A percentile compares a stretch with the other conserved stretches of the same genome.
Evolutionary conservation across 92 coral and sea anemone genomes (phyloP).

Genomic region (Zoanthus sansibaricus): DNA sequence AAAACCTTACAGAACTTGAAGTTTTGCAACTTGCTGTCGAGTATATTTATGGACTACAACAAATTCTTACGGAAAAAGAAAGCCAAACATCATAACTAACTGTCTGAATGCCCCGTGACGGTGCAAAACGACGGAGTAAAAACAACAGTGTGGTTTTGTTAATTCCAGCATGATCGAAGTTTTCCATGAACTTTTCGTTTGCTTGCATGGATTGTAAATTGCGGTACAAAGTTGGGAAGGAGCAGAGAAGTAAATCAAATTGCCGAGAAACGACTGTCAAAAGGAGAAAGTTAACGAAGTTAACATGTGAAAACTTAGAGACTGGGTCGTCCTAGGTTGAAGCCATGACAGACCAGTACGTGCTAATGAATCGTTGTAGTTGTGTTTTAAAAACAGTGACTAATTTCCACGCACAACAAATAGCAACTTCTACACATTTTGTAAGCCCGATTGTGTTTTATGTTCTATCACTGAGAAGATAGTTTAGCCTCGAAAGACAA

Average conservation of each 20-base stretch:
- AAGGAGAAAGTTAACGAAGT: not conserved
- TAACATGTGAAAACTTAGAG: not conserved
- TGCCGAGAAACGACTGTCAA: not conserved
- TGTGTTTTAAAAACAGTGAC: not conserved
- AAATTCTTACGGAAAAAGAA: slow-evolving; percentile 51
- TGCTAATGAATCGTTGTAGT: not conserved
- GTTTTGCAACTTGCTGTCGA: slow-evolving; percentile 66
- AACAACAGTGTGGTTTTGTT: not conserved
- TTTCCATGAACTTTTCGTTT: not conserved
- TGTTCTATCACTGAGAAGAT: slow-evolving; percentile 28
- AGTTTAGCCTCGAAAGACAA: slow-evolving; percentile 9
- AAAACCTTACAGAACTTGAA: slow-evolving; percentile 68
- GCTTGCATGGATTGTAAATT: not conserved
- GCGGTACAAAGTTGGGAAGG: not conserved
- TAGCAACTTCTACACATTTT: not conserved
- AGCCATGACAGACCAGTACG: not conserved
- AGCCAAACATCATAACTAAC: slow-evolving; percentile 24
- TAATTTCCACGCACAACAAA: not conserved
- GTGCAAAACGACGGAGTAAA: slow-evolving; percentile 14
- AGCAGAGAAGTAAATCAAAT: not conserved
- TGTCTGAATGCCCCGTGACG: slow-evolving; percentile 10
- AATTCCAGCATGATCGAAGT: not conserved
- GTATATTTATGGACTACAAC: slow-evolving; percentile 63
- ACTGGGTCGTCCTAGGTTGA: not conserved
- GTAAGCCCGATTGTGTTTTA: not conserved